Base-by-base conservation (phyloP, 2,113 vertebrate species). In the Pelusios castaneus region DNA sequence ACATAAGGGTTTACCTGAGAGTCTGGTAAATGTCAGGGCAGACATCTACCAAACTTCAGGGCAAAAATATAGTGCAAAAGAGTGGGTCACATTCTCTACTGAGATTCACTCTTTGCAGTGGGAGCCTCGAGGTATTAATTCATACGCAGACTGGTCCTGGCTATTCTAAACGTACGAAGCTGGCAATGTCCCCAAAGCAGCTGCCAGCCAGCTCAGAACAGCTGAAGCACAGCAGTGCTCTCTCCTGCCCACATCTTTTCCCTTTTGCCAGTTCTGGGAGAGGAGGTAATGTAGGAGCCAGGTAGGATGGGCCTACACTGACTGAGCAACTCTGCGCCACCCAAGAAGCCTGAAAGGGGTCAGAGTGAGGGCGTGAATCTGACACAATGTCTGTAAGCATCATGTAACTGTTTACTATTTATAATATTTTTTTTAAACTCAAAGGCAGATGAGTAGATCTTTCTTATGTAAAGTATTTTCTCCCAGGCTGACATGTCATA, bases 371-470 rank as follows among this genome's bases (percentile, higher is more conserved):
- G 51, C 17, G 49, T 91, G 79, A 82, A 78, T 31, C 51, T 81
- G 87, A 45, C 75, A 83, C 25, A 5, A 24, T 2, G 25, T 75
- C 83, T 25, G 78, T 21, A 81, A 47, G 63, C n/a, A 60, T 82
- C 47, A 27, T 41, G 25, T 70, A 45, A 77, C 54, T 38, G 21
- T 34, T 49, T 8, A 22, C 27, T 58, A n/a, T 47, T 34, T 22
- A 0, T 5, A 56, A 82, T 6, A 2, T 29, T 52, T 79, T 47
- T 82, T 80, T 43, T 1, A 16, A 73, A 41, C 1, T 6, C 52
- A 19, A 84, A 93, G 49, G 52, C 3, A 82, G 70, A 43, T 9
- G 47, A 94, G 58, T 51, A 89, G 60, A 76, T 76, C 43, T 45
- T 25, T 43, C 41, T 76, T 76, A 14, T 16, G 24, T 43, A 49